A percentile compares a stretch with the other conserved stretches of the same genome.
These are phyloP conservation scores for Nymphalis polychloros DNA, from an alignment of 2,888 invertebrate species.

Conservation along the genomic window DNA sequence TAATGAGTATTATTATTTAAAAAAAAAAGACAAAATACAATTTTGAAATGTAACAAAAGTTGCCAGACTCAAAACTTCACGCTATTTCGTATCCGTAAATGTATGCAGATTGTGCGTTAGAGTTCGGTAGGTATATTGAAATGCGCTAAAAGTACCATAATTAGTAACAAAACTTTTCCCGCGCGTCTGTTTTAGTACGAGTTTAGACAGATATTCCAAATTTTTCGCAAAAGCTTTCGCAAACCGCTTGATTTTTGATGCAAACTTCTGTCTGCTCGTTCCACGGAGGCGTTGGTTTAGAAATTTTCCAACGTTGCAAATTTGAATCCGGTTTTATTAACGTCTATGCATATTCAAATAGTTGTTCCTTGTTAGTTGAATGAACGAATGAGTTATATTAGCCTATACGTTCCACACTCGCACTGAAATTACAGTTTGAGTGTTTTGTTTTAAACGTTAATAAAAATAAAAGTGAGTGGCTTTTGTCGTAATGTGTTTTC, in stretches of 20 bases:
- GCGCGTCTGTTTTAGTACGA: conserved; percentile 27
- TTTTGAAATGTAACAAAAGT: too few relatives aligned
- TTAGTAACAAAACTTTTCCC: conserved; percentile 31
- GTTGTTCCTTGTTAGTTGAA: conserved; percentile 55
- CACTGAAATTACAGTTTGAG: conserved; percentile 22
- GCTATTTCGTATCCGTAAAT: background rate
- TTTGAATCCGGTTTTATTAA: conserved; percentile 64
- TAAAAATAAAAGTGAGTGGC: background rate
- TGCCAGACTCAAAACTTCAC: too few relatives aligned
- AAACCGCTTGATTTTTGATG: conserved; percentile 67
- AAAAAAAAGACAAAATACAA: too few relatives aligned
- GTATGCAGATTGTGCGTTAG: conserved; percentile 10
- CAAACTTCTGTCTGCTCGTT: conserved; percentile 63
- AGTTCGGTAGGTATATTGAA: background rate
- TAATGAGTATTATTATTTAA: too few relatives aligned
- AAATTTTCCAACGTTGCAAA: conserved; percentile 50
- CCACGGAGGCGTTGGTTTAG: conserved; percentile 57
- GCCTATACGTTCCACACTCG: conserved; percentile 38
- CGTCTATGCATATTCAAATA: conserved; percentile 68
- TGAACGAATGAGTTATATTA: conserved; percentile 48
- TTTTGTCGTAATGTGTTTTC: background rate
- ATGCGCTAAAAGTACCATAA: conserved; percentile 16
- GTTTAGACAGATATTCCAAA: conserved; percentile 52
- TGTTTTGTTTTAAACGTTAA: conserved; percentile 17
- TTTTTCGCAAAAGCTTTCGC: conserved; percentile 56